These are phyloP conservation scores for Blastomussa wellsi DNA, from an alignment of 92 coral and sea anemone species.

Conservation along the genomic window DNA sequence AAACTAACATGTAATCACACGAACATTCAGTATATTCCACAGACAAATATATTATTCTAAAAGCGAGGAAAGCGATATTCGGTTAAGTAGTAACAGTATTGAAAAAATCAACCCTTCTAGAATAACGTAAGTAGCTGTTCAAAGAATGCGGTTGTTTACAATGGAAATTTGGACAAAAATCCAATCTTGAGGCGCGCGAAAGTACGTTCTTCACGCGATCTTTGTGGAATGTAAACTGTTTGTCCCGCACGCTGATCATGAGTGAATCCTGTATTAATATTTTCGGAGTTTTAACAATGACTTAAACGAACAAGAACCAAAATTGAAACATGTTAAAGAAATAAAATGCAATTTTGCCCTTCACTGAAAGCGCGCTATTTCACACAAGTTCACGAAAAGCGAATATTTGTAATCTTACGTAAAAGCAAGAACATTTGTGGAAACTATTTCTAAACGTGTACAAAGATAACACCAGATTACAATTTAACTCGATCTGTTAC, in stretches of 20 bases:
- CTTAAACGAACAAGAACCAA: neutral
- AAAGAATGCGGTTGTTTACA: conserved; percentile 34
- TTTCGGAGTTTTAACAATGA: neutral
- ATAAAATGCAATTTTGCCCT: neutral
- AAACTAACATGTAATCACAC: neutral
- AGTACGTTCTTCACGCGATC: conserved; percentile 12
- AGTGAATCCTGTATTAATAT: neutral
- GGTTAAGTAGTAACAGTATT: neutral
- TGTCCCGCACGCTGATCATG: conserved; percentile 19
- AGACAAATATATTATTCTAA: neutral
- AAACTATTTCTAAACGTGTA: neutral
- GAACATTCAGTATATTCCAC: neutral
- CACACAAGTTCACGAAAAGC: neutral
- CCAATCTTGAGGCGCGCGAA: conserved; percentile 16
- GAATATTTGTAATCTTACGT: neutral
- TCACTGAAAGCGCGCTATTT: neutral
- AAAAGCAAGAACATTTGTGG: neutral
- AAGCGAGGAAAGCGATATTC: conserved; percentile 3
- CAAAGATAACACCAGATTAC: neutral
- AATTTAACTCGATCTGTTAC: neutral
- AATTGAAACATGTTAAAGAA: neutral
- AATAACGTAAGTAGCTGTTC: conserved; percentile 16
- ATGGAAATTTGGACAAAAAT: neutral
- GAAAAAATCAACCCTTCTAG: neutral
- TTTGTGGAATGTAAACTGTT: conserved; percentile 10